Evolutionary conservation across 1,140 invertebrate species (phyloP), one percentile per base, ranked within the genome.

Genomic region (Drosophila athabasca): DNA sequence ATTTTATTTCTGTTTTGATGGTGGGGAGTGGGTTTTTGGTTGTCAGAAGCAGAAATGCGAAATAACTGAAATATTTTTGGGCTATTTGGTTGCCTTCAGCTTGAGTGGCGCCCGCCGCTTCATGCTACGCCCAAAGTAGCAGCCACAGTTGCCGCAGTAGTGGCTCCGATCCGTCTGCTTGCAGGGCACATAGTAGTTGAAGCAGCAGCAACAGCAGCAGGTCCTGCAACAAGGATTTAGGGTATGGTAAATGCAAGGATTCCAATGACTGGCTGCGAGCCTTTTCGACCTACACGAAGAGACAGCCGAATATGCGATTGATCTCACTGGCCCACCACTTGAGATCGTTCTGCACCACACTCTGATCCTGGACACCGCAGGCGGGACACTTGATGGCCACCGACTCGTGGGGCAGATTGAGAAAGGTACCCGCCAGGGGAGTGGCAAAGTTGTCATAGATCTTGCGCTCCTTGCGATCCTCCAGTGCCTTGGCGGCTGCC

Each of bases 391-490:
- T 85, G 6, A 91, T 48, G 44, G 70, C 55, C 39, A 87, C 87
- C 1, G 83, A 70, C 6, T 90, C 74, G 6, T 52, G 50, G 2
- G 90, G 90, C 51, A 91, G 51, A 17, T 91, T 91, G 17, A 91
- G 79, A 43, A 81, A 90, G 2, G 87, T 88, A 26, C 90, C 90
- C 0, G 84, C 58, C 48, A 91, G 55, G 0, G 90, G 90, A 24
- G 90, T 91, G 55, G 90, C 90, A 78, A 91, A 91, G 53, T 91
- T 91, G 53, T 80, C 64, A 48, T 91, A 91, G 17, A 91, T 91
- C 26, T 90, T 62, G 5, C 57, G 80, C 35, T 90, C 78, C 75
- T 62, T 76, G 9, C 73, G 64, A 17, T 59, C 66, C 39, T 65
- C 62, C 51, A 62, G 31, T 26, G 57, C 72, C 45, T 76, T 76